Percentiles rank a stretch among this genome's conserved stretches.
These are phyloP conservation scores for Lytechinus pictus DNA, from an alignment of 35 echinoderm and acorn worm genomes.

Conservation along the genomic window DNA sequence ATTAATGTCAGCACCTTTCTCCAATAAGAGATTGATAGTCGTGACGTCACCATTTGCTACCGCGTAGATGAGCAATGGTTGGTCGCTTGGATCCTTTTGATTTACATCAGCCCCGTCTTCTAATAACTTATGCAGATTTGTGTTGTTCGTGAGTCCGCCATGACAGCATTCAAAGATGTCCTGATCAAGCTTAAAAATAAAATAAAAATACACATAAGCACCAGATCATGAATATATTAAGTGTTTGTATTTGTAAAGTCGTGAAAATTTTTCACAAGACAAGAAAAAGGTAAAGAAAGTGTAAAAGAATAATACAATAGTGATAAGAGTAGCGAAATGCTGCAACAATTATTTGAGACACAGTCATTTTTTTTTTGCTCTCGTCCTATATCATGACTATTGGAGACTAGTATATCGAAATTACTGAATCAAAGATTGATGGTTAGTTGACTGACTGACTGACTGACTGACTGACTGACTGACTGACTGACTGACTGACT, in stretches of 20 bases:
- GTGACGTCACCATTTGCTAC: constrained; percentile 26
- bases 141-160: constrained; percentile 43
- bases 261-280: too few relatives aligned
- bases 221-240: not conserved
- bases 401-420: too few relatives aligned
- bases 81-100: constrained; percentile 35
- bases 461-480: too few relatives aligned
- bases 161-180: constrained; percentile 33
- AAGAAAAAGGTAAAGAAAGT: too few relatives aligned
- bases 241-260: not conserved
- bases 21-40: constrained; percentile 24
- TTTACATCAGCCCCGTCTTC: constrained; percentile 45
- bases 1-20: constrained; percentile 57
- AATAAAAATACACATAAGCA: not conserved
- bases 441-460: too few relatives aligned
- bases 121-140: constrained; percentile 40
- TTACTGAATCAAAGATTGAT: too few relatives aligned
- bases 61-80: constrained; percentile 47
- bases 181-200: not conserved
- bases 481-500: too few relatives aligned
- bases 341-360: not conserved
- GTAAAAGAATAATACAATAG: too few relatives aligned
- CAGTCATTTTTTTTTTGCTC: not conserved
- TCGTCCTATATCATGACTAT: too few relatives aligned
- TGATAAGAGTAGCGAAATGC: not conserved